Percentiles rank a stretch among this genome's conserved stretches.
Evolutionary conservation across 2,888 invertebrate species (phyloP).

Genomic region (Nomada hirtipes): DNA sequence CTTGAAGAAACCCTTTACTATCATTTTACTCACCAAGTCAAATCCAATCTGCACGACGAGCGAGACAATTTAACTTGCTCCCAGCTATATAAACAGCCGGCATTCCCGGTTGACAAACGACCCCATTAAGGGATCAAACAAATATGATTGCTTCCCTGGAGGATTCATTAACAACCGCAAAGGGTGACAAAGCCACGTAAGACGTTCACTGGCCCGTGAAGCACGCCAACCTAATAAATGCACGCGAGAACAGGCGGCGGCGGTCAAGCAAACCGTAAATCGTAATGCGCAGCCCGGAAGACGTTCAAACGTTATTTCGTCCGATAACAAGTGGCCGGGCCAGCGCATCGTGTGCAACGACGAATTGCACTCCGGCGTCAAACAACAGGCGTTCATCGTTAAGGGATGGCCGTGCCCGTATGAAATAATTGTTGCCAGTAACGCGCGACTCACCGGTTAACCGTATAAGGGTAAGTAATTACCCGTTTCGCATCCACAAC

Average conservation of each 20-base stretch:
- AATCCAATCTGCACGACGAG: too few relatives aligned
- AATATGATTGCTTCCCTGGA: background rate
- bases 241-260: background rate
- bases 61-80: too few relatives aligned
- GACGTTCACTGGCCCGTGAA: background rate
- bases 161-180: conserved; percentile 8
- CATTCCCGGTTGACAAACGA: background rate
- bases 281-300: conserved; percentile 28
- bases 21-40: too few relatives aligned
- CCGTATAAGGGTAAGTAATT: conserved; percentile 56
- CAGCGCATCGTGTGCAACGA: conserved; percentile 4
- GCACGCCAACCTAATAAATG: conserved; percentile 29
- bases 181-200: conserved; percentile 9
- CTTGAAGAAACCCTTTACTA: too few relatives aligned
- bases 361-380: conserved; percentile 27
- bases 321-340: conserved; percentile 19
- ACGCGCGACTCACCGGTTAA: conserved; percentile 43
- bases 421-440: conserved; percentile 54
- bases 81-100: too few relatives aligned
- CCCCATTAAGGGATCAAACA: background rate
- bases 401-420: conserved; percentile 27
- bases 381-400: conserved; percentile 28
- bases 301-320: conserved; percentile 42
- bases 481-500: conserved; percentile 52
- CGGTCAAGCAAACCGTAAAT: conserved; percentile 23